Evolutionary conservation across 2,113 vertebrate species (phyloP), one percentile per base, ranked within the genome.

Genomic region (Tamias sibiricus): DNA sequence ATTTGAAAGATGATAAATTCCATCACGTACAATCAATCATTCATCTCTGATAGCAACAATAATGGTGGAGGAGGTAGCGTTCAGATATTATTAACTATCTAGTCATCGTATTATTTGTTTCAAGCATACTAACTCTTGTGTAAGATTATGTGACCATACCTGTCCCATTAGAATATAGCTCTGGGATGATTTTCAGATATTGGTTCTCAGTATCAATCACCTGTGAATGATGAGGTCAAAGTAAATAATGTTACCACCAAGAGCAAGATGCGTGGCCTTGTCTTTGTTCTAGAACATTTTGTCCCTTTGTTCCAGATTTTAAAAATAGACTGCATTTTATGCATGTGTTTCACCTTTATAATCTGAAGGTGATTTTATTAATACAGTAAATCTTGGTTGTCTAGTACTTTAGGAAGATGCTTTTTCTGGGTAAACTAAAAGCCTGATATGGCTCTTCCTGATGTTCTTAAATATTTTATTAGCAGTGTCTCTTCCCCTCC

Each of bases 401-500:
- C 81, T 81, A 35, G 94, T 94, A 64, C 83, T 75, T 97, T 83
- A 54, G 4, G 9, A 84, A 95, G 93, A 91, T 79, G 75, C 92
- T 93, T 86, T 97, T 95, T 85, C 90, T 98, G 91, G 95, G 87
- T 88, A 95, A 97, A 95, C 93, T 95, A 98, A 97, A 96, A 97
- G 91, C 82, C 80, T 82, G 87, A 86, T 74, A 22, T 79, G 54
- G 62, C 37, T 95, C 93, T 97, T 97, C 90, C 93, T 95, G 79
- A 87, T 95, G 91, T 57, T 95, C 95, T 96, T 97, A 92, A 97
- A 94, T 86, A 85, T 94, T 96, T 76, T 83, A 90, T 96, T 91
- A 97, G 94, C 64, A 83, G 19, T 1, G 8, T 32, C 64, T 96
- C 52, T 79, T 69, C 40, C 54, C 90, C 16, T 76, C 28, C 95